A percentile compares a stretch with the other conserved stretches of the same genome.
Evolutionary conservation across 2,113 vertebrate genomes (phyloP).

Genomic region (Prochilodus magdalenae): DNA sequence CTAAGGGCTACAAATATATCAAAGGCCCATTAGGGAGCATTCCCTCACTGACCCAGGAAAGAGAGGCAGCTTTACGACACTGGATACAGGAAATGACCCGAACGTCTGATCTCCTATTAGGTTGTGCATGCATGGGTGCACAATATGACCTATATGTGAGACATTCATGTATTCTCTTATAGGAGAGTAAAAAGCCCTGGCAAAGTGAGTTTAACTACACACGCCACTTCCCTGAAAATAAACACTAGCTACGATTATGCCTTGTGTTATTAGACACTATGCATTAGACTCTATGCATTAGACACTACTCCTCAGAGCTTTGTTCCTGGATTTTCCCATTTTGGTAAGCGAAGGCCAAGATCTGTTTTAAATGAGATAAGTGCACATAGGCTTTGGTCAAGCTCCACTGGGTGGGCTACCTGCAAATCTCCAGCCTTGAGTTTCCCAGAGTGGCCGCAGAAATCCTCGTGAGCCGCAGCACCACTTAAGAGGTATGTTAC

Average conservation of each 20-base stretch:
- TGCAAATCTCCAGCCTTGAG: conserved; percentile 80
- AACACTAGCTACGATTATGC: not conserved
- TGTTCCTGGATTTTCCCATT: not conserved
- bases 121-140: not conserved
- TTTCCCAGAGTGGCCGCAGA: conserved; percentile 76
- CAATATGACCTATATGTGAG: too few relatives aligned
- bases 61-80: conserved; percentile 45
- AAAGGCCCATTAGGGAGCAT: conserved; percentile 38
- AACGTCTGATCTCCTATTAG: not conserved
- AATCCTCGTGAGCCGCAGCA: conserved; percentile 78
- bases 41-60: conserved; percentile 27
- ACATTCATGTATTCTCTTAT: not conserved
- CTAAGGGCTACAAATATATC: conserved; percentile 41
- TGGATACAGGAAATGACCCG: too few relatives aligned
- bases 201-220: too few relatives aligned
- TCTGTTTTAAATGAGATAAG: not conserved
- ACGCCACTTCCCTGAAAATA: too few relatives aligned
- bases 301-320: not conserved
- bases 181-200: too few relatives aligned
- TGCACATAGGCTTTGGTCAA: not conserved
- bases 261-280: too few relatives aligned
- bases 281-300: too few relatives aligned
- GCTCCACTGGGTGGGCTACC: conserved; percentile 60
- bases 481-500: conserved; percentile 74
- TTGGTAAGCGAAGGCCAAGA: not conserved